Base-by-base conservation (phyloP, 2,113 vertebrate species). In the Bagarius yarrelli region DNA sequence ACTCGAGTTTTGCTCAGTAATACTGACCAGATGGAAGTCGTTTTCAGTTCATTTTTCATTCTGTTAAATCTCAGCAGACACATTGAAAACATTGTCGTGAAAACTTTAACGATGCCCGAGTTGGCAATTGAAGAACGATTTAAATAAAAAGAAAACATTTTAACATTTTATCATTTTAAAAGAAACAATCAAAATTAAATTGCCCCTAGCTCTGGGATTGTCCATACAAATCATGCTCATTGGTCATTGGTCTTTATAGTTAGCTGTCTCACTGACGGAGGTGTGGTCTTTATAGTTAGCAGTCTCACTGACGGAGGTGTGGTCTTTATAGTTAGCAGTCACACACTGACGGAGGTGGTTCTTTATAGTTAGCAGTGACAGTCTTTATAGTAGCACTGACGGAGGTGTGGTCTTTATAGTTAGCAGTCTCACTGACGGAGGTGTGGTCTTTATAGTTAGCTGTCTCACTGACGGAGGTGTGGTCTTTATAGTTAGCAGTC, bases 21-120 rank as follows among this genome's bases (percentile, higher is more conserved):
- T 77, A 50, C 18, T 50, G 14, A 30, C 40, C 75, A 77, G 57
- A 77, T 77, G 75, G 57, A 77, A 61, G 36, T 77, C n/a, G 40
- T 63, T 63, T 77, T 77, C 59, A 63, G 18, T 77, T 77, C 40
- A 63, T 61, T 30, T 63, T 76, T 76, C 57, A 61, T 76, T 44
- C 56, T 60, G 57, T 61, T 61, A 61, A 50, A 32, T 76, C 74
- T 76, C 56, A 0, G 18, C 47, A 71, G 36, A 61, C 34, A 76
- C 74, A 76, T 25, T 25, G 79, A 75, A 59, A 36, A 30, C 27
- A 56, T 8, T 8, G 16, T 27, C 15, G 16, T 44, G n/a, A n/a
- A n/a, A n/a, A n/a, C 40, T 57, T 50, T 73, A 55, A 60, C 23
- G 19, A 53, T 56, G 44, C 50, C 18, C 21, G 1, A 25, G 23